Conservation (phyloP, 2,888 invertebrate genomes). For the Drosophila incognita region DNA sequence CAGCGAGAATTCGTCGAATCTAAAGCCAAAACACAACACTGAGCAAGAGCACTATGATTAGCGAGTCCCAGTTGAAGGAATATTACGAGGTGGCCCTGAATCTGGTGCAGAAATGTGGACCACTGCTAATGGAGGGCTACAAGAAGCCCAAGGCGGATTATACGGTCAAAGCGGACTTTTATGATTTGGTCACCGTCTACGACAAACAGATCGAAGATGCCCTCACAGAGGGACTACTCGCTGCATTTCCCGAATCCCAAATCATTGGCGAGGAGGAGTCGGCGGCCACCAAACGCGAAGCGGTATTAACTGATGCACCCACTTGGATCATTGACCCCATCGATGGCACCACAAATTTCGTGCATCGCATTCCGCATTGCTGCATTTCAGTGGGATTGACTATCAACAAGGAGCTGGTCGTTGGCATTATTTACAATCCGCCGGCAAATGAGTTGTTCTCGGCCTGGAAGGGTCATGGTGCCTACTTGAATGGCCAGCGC, state of each 20-base stretch:
- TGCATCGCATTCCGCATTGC: constrained; percentile 88
- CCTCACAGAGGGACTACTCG: constrained; percentile 87
- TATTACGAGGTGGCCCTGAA: constrained; percentile 81
- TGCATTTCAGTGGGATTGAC: constrained; percentile 90
- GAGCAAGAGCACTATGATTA: constrained; percentile 44
- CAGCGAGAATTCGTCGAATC: constrained; percentile 27
- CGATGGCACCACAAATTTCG: constrained; percentile 95
- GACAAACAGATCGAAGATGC: constrained; percentile 91
- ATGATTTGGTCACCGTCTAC: constrained; percentile 92
- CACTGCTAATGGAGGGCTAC: constrained; percentile 82
- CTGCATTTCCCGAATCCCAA: constrained; percentile 88
- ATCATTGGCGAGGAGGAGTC: constrained; percentile 92
- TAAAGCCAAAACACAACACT: constrained; percentile 29
- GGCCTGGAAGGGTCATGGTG: constrained; percentile 90
- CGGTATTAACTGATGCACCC: constrained; percentile 89
- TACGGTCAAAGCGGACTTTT: constrained; percentile 86
- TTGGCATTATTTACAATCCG: constrained; percentile 93
- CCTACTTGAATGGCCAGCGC: constrained; percentile 89
- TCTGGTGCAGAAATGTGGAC: constrained; percentile 83
- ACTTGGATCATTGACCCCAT: constrained; percentile 96
- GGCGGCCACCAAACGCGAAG: constrained; percentile 78
- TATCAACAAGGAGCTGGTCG: constrained; percentile 87
- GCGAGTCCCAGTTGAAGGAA: constrained; percentile 70
- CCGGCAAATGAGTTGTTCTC: constrained; percentile 89
- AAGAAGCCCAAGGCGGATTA: constrained; percentile 77